Conservation (phyloP, 1,140 invertebrate genomes). For the Harpegnathos saltator region DNA sequence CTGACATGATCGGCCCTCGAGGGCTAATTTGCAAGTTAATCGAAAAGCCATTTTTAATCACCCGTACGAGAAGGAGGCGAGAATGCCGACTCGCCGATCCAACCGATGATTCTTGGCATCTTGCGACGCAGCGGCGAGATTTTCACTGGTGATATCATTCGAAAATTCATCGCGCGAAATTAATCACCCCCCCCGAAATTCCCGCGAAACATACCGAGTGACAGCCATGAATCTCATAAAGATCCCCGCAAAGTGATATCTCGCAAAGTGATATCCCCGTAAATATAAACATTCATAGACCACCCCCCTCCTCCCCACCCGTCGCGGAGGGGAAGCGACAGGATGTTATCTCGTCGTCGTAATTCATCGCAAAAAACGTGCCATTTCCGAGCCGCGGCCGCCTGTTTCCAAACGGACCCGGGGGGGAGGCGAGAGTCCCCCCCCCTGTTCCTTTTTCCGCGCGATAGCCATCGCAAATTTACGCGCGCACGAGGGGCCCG, state of each 20-base stretch:
- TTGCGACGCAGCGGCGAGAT: no score
- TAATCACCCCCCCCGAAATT: no score
- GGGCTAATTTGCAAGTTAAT: conserved; percentile 28
- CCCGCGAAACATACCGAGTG: no score
- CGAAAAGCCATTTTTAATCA: conserved; percentile 22
- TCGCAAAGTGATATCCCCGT: no score
- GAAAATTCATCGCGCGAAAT: no score
- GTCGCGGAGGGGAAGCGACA: background rate
- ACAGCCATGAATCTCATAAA: background rate
- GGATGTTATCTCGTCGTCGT: conserved; percentile 30
- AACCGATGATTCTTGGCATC: no score
- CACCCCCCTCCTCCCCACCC: no score
- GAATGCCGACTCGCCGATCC: no score
- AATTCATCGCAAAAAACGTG: conserved; percentile 3
- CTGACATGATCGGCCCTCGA: background rate
- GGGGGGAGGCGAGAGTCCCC: no score
- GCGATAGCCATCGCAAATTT: conserved; percentile 46
- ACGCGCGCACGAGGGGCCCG: background rate
- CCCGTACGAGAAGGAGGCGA: background rate
- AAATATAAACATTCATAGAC: background rate
- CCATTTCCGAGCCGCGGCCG: background rate
- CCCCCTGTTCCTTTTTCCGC: background rate
- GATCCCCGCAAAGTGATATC: no score
- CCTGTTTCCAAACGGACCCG: conserved; percentile 40
- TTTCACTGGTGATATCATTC: no score